These are phyloP conservation scores for Telmatochromis bifrenatus DNA, from an alignment of 2,113 vertebrate genomes.

Conservation along the genomic window DNA sequence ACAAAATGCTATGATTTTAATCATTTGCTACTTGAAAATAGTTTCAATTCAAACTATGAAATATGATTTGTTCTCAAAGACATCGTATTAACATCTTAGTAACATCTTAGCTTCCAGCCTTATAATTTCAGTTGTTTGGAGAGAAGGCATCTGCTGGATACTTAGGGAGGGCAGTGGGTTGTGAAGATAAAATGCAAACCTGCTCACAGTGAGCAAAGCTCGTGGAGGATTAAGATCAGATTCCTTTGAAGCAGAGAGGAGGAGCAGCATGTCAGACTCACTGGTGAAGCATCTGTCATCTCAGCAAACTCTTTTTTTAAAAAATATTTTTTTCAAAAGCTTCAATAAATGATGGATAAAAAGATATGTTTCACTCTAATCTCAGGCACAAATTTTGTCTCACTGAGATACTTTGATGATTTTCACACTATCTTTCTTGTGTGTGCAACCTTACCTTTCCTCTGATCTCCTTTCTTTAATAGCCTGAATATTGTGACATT, in stretches of 20 bases:
- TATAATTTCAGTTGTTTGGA: background rate
- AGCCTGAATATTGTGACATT: background rate
- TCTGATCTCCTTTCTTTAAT: background rate
- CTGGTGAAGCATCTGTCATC: slow-evolving; percentile 1
- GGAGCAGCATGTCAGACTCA: background rate
- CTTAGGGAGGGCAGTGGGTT: background rate
- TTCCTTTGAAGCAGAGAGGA: slow-evolving; percentile 16
- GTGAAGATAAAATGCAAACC: slow-evolving; percentile 15
- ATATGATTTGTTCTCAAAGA: background rate
- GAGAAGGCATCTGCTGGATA: background rate
- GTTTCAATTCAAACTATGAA: background rate
- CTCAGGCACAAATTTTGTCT: background rate
- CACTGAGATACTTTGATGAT: background rate
- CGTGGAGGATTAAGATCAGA: slow-evolving; percentile 29
- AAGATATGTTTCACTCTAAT: background rate
- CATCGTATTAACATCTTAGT: background rate
- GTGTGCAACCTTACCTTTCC: background rate
- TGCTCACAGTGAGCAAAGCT: slow-evolving; percentile 7
- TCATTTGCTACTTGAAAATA: background rate
- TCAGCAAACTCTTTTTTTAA: background rate
- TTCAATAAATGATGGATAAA: background rate
- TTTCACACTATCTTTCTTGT: background rate
- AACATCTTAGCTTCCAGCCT: background rate
- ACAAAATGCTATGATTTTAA: background rate
- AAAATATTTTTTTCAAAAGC: background rate